Evolutionary conservation across 2,113 vertebrate species (phyloP), one percentile per base, ranked within the genome.

Genomic region (Alethe castanea): DNA sequence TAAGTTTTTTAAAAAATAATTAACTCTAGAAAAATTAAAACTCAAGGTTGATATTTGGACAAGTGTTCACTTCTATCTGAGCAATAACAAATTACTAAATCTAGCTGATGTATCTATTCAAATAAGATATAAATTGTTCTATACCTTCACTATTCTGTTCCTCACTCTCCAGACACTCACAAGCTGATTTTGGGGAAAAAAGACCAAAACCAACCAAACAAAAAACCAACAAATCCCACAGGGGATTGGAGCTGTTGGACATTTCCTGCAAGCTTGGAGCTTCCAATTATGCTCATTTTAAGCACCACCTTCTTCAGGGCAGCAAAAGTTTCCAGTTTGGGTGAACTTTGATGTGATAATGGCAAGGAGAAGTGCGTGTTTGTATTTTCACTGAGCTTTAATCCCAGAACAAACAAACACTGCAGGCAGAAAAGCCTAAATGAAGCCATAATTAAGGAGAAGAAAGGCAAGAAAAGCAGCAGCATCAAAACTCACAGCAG

Each of bases 261-360:
- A 42, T 74, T 77, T 71, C 45, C 40, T 71, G 70, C 67, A 47
- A 89, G 73, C 69, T 80, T 19, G 42, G 10, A 93, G 79, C 79
- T 92, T 57, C 74, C 78, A 91, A 69, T 93, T 60, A 64, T 0
- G 22, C 31, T 25, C 45, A n/a, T 71, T 91, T 94, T 81, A 94
- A 95, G 91, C 67, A 36, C 22, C 59, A 77, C 80, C 93, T 88
- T 77, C 87, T 78, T 35, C 73, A 52, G 31, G 4, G 9, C 19
- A 87, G 69, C 29, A 62, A 11, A 77, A 85, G 11, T 56, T 96
- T 48, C 25, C 60, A 25, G 16, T 90, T 47, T 57, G 53, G 29
- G 31, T 35, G 91, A 77, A 80, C 95, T 94, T 92, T 92, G 92
- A 97, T 62, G 92, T 94, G 94, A 74, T 92, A 90, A 96, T 87